Conservation (phyloP, 2,797 vertebrate species). For the Argentina silus region DNA sequence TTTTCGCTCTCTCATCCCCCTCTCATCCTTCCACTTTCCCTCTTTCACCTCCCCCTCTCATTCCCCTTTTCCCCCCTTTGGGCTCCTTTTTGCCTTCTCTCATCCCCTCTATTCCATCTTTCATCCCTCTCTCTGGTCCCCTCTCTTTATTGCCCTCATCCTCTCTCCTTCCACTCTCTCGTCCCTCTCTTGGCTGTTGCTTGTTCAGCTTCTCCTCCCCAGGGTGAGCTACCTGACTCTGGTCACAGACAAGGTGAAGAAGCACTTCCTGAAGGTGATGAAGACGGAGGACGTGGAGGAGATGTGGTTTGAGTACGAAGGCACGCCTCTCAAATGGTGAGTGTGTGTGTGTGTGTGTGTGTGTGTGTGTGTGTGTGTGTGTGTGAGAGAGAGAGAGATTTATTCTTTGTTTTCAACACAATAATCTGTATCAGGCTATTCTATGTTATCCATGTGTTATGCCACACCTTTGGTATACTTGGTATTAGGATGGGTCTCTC, state of each 20-base stretch:
- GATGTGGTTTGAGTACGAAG: constrained; percentile 99
- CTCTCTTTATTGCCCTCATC: no score
- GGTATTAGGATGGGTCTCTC: not conserved
- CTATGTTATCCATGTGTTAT: no score
- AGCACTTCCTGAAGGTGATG: constrained; percentile 97
- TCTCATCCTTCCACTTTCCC: not conserved
- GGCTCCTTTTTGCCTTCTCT: not conserved
- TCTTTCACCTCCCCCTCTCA: not conserved
- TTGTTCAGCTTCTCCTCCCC: constrained; percentile 90
- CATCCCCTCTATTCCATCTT: no score
- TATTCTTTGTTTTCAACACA: no score
- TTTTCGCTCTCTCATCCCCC: no score
- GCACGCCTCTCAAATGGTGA: constrained; percentile 96
- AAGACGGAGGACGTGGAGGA: constrained; percentile 91
- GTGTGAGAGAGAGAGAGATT: no score
- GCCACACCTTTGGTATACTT: no score
- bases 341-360: constrained; percentile 49
- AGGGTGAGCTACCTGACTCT: constrained; percentile 96
- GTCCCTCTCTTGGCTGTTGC: not conserved
- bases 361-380: not conserved
- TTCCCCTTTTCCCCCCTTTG: not conserved
- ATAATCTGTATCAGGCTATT: no score
- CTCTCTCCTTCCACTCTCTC: not conserved
- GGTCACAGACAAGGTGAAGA: constrained; percentile 98
- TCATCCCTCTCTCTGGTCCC: no score